A percentile compares a stretch with the other conserved stretches of the same genome.
phyloP scores from a whole-genome alignment of 1,140 invertebrate species.

The Lethrus apterus region DNA sequence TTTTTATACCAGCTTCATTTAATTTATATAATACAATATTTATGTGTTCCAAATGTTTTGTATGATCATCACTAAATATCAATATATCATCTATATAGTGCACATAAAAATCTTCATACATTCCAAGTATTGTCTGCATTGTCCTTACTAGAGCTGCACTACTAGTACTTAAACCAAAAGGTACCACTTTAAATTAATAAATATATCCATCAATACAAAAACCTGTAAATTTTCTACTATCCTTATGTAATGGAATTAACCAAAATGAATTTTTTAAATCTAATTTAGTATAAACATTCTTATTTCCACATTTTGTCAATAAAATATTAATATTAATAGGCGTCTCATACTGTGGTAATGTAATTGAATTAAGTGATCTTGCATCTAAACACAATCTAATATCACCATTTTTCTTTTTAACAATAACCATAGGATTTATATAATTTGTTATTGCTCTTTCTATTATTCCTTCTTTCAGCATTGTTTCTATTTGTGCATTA shows the following conservation, averaged over 20 bases:
- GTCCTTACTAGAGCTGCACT: not conserved
- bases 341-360: not conserved
- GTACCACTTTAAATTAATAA: slow-evolving; percentile 5
- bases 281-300: not conserved
- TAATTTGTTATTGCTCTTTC: slow-evolving; percentile 4
- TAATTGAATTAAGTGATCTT: not conserved
- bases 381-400: not conserved
- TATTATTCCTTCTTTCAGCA: slow-evolving; percentile 4
- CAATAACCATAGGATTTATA: slow-evolving; percentile 4
- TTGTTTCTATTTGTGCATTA: not conserved
- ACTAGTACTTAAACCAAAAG: not conserved
- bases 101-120: not conserved
- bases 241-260: not conserved
- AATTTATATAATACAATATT: not conserved
- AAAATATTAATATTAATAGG: slow-evolving; percentile 6
- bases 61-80: not conserved
- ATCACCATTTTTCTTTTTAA: not conserved
- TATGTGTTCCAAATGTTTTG: slow-evolving; percentile 9
- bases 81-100: slow-evolving; percentile 10
- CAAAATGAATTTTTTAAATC: slow-evolving; percentile 2
- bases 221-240: slow-evolving; percentile 4
- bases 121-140: not conserved
- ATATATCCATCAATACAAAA: slow-evolving; percentile 8
- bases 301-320: not conserved
- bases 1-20: no score